Percentiles rank a stretch among this genome's conserved stretches.
Conservation (phyloP, 2,888 invertebrate genomes). For the Stomorhina lunata region DNA sequence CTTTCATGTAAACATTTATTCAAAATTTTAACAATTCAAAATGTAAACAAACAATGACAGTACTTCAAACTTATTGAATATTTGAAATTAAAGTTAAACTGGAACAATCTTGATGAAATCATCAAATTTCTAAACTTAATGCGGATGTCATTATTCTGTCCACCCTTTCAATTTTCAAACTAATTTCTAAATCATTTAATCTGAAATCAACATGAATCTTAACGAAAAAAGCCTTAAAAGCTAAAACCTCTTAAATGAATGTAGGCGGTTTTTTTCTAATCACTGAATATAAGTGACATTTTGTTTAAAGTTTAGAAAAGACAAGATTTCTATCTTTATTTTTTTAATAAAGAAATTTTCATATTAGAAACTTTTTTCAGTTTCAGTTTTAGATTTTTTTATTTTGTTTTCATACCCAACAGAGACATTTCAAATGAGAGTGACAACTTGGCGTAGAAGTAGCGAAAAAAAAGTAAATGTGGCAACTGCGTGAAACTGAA, state of each 20-base stretch:
- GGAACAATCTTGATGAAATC: conserved; percentile 9
- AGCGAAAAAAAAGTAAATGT: too few species aligned
- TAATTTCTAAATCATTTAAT: conserved; percentile 5
- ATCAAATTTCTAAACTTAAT: conserved; percentile 15
- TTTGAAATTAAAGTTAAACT: too few species aligned
- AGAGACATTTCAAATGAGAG: conserved; percentile 32
- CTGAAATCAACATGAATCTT: background rate
- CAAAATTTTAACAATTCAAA: too few species aligned
- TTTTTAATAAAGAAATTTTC: background rate
- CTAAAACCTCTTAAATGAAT: background rate
- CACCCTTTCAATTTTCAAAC: background rate
- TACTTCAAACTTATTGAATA: background rate
- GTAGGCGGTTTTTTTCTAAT: conserved; percentile 28
- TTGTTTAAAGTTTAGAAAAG: background rate
- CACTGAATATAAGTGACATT: conserved; percentile 15
- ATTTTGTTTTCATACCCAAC: background rate
- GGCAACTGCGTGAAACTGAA: too few species aligned
- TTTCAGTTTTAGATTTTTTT: background rate
- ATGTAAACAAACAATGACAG: too few species aligned
- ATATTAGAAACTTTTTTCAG: background rate
- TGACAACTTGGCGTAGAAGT: conserved; percentile 42
- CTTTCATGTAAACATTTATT: too few species aligned
- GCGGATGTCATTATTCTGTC: conserved; percentile 34
- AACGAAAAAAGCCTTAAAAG: background rate
- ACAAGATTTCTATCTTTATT: background rate